phyloP scores from a whole-genome alignment of 2,888 invertebrate genomes.

The Drosophila sordidapex region DNA sequence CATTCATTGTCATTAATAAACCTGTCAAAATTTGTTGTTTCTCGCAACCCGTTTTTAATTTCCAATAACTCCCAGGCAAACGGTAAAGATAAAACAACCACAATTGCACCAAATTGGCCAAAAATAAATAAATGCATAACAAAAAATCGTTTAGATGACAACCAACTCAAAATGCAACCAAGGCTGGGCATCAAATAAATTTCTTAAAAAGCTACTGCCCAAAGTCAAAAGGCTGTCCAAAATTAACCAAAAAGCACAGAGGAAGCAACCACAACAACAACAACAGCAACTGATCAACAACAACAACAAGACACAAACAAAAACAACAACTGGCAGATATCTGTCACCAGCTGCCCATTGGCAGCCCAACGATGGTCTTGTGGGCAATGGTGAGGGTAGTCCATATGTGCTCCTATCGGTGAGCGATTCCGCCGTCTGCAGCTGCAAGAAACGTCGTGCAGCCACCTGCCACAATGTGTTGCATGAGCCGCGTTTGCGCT shows the following conservation, averaged over 20 bases:
- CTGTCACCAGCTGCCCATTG: slow-evolving; percentile 6
- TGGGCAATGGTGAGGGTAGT: slow-evolving; percentile 1
- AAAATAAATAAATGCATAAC: neutral
- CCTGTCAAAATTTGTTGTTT: slow-evolving; percentile 34
- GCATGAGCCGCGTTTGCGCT: slow-evolving; percentile 15
- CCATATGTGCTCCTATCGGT: slow-evolving; percentile 47
- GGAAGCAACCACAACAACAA: neutral
- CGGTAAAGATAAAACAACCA: slow-evolving; percentile 17
- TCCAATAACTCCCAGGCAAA: slow-evolving; percentile 12
- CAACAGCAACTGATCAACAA: neutral
- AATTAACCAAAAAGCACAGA: neutral
- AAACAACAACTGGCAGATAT: neutral
- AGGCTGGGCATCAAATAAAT: slow-evolving; percentile 32
- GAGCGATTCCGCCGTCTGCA: slow-evolving; percentile 4
- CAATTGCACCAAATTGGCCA: neutral
- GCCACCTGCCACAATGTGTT: slow-evolving; percentile 55
- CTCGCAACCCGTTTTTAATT: slow-evolving; percentile 19
- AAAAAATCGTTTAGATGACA: slow-evolving; percentile 41
- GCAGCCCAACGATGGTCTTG: slow-evolving; percentile 1
- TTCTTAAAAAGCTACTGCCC: slow-evolving; percentile 26
- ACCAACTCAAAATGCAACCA: slow-evolving; percentile 34
- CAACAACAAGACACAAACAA: neutral
- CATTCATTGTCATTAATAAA: slow-evolving; percentile 32
- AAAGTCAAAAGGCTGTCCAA: slow-evolving; percentile 28
- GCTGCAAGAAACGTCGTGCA: neutral